Percentiles rank a stretch among this genome's conserved stretches.
These are phyloP conservation scores for Drosophila nigromelanica DNA, from an alignment of 1,140 invertebrate species.

Conservation along the genomic window DNA sequence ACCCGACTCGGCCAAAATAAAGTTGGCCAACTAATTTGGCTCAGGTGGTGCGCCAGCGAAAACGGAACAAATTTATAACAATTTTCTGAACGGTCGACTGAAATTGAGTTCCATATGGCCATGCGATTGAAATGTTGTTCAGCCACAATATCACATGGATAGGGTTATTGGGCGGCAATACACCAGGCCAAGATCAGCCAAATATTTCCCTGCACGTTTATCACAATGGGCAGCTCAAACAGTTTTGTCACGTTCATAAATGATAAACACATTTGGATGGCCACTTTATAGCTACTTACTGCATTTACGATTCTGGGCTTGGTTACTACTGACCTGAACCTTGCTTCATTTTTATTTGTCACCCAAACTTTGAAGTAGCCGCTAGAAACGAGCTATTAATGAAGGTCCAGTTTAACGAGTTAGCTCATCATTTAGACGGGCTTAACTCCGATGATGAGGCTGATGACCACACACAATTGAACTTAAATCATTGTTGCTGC, in stretches of 20 bases:
- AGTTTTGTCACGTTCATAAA: slow-evolving; percentile 72
- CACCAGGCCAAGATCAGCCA: neutral
- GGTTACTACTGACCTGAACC: slow-evolving; percentile 43
- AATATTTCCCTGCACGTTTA: slow-evolving; percentile 4
- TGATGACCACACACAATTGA: slow-evolving; percentile 41
- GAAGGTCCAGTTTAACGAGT: slow-evolving; percentile 51
- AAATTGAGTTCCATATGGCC: slow-evolving; percentile 42
- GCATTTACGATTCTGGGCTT: slow-evolving; percentile 59
- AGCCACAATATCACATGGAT: slow-evolving; percentile 19
- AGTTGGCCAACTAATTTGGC: slow-evolving; percentile 74
- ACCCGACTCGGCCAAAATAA: slow-evolving; percentile 44
- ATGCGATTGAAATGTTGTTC: slow-evolving; percentile 41
- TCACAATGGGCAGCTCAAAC: slow-evolving; percentile 36
- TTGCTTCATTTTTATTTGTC: slow-evolving; percentile 39
- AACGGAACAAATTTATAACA: slow-evolving; percentile 78
- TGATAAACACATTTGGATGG: slow-evolving; percentile 33
- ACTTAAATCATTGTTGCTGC: slow-evolving; percentile 4
- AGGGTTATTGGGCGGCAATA: slow-evolving; percentile 24
- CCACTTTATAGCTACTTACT: slow-evolving; percentile 66
- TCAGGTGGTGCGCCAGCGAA: slow-evolving; percentile 72
- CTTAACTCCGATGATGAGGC: slow-evolving; percentile 7
- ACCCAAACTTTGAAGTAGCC: slow-evolving; percentile 61
- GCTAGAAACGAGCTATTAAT: slow-evolving; percentile 48
- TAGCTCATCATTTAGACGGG: slow-evolving; percentile 16
- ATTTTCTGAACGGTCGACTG: slow-evolving; percentile 60